Evolutionary conservation across 2,797 vertebrate species (phyloP).

Genomic region (Coregonus sp.): DNA sequence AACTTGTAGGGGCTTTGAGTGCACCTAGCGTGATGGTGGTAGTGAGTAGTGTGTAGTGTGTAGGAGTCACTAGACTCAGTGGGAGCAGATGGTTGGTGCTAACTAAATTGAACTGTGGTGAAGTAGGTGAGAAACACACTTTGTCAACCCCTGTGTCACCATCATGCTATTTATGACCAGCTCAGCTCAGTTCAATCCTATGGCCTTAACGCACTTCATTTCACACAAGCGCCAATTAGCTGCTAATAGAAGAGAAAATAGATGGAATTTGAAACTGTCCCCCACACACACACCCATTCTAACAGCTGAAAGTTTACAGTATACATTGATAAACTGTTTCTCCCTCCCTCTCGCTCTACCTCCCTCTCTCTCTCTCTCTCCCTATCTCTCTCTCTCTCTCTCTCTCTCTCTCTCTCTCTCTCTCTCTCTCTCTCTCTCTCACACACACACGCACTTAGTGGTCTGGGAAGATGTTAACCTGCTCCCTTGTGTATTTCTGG

Average conservation of each 20-base stretch:
- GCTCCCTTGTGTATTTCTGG: slow-evolving; percentile 63
- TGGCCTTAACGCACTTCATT: neutral
- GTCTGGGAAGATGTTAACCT: slow-evolving; percentile 30
- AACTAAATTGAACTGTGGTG: slow-evolving; percentile 21
- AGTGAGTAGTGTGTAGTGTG: neutral
- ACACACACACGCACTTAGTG: neutral
- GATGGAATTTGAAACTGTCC: neutral
- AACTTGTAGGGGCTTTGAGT: neutral
- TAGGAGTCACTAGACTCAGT: neutral
- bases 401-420: neutral
- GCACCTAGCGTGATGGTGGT: neutral
- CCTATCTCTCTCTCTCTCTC: too few species aligned
- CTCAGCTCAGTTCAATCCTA: neutral
- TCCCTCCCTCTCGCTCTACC: too few species aligned
- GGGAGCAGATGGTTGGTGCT: slow-evolving; percentile 46
- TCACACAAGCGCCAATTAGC: slow-evolving; percentile 19
- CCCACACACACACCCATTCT: slow-evolving; percentile 7
- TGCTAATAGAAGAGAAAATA: neutral
- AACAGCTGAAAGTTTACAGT: neutral
- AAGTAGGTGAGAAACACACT: slow-evolving; percentile 47
- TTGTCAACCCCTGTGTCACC: slow-evolving; percentile 25
- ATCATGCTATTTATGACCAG: neutral
- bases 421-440: neutral
- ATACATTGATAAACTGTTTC: too few species aligned
- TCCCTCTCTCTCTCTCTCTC: too few species aligned